Base-by-base conservation (phyloP, 2,797 vertebrate species). In the Poeciliopsis infans region DNA sequence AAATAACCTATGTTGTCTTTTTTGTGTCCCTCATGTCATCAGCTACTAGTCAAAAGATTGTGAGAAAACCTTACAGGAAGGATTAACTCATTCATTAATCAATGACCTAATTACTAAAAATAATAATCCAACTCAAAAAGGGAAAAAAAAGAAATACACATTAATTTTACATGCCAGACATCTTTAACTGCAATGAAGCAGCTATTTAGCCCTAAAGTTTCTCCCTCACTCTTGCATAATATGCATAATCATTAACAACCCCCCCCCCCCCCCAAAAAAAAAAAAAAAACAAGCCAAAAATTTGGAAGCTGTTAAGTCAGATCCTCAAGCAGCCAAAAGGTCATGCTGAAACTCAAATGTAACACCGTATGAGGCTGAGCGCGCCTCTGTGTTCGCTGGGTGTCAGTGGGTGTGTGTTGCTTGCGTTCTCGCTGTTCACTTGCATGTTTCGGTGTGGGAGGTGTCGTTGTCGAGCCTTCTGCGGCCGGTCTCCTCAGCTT, bases 391-490 rank as follows among this genome's bases (percentile, higher is more conserved):
- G 85, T 23, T 75, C 47, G 75, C 43, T 55, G 81, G 49, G 76
- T 49, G 39, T 68, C 66, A 57, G 87, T 86, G 88, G 79, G 89
- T 39, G 88, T 87, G 76, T 80, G 87, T 81, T 70, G 79, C 57
- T 75, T 43, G 46, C 80, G 85, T 69, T 84, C 85, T 83, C 8
- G 74, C 89, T 92, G 92, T 85, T 94, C 90, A 89, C 89, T 93
- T 92, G 90, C 90, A 85, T 87, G 89, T 89, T 85, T 88, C 51
- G 33, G 88, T 90, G 94, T 95, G 77, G 94, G 94, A 94, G 94
- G 94, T 94, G 94, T 94, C 89, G 79, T 89, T 89, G 87, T 90
- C 83, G 80, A 93, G 90, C 90, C 90, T 94, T 89, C 90, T 94
- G 90, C 89, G 79, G 91, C 91, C 92, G 89, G 85, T 90, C 90